Conservation (phyloP, 2,797 vertebrate genomes). For the Leptodactylus fallax region DNA sequence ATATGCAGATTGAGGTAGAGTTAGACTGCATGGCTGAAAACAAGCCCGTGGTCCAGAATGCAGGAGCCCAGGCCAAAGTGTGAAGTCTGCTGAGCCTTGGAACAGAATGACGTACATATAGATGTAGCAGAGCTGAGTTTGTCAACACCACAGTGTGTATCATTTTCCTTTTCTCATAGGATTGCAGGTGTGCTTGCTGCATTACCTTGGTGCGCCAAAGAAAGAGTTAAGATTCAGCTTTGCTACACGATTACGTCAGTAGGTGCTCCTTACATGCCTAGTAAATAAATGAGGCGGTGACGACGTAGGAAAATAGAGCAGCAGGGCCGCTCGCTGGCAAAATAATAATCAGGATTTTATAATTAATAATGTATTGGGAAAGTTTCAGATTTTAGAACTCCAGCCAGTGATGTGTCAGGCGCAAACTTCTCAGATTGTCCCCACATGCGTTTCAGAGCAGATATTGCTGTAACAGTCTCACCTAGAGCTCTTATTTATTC, state of each 20-base stretch:
- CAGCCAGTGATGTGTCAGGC: neutral
- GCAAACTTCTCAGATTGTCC: neutral
- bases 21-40: neutral
- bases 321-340: neutral
- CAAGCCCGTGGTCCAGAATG: neutral
- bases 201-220: neutral
- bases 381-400: neutral
- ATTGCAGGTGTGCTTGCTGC: neutral
- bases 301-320: neutral
- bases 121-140: slow-evolving; percentile 12
- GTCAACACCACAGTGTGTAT: neutral
- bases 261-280: neutral
- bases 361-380: neutral
- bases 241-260: neutral
- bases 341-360: neutral
- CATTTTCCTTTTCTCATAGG: neutral
- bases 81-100: neutral
- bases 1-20: neutral
- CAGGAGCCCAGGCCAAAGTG: neutral
- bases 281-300: slow-evolving; percentile 16
- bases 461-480: neutral
- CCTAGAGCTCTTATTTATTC: neutral
- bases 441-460: neutral
- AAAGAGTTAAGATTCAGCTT: slow-evolving; percentile 17
- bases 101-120: neutral